Conservation (phyloP, 2,888 invertebrate species). For the Torymus auratus region DNA sequence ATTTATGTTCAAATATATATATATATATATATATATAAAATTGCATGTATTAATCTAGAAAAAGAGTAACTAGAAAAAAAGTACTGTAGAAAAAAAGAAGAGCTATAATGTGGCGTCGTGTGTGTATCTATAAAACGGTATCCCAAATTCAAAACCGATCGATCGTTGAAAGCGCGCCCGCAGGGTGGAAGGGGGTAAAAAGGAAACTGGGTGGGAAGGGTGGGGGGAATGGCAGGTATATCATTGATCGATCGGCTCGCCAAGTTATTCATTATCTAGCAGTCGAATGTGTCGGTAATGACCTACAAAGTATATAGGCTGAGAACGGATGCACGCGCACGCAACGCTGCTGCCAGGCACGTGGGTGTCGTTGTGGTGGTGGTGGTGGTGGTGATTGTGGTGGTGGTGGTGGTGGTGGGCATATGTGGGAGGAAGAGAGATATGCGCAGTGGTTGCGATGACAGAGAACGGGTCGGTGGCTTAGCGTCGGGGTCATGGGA, state of each 20-base stretch:
- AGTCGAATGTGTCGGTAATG: slow-evolving; percentile 67
- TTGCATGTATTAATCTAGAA: slow-evolving; percentile 2
- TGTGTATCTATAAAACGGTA: slow-evolving; percentile 12
- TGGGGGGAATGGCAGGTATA: slow-evolving; percentile 5
- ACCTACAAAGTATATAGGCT: slow-evolving; percentile 66
- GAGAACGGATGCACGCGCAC: slow-evolving; percentile 59
- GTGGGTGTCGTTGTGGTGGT: slow-evolving; percentile 31
- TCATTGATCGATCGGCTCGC: slow-evolving; percentile 69
- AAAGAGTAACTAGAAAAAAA: background rate
- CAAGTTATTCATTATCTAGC: slow-evolving; percentile 63
- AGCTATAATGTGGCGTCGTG: slow-evolving; percentile 8
- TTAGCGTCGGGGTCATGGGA: no score
- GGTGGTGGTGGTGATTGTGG: slow-evolving; percentile 27
- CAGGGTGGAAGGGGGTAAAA: no score
- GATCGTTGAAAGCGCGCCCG: slow-evolving; percentile 14
- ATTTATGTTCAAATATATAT: background rate
- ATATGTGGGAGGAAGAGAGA: slow-evolving; percentile 24
- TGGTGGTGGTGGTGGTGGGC: slow-evolving; percentile 22
- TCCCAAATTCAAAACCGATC: slow-evolving; percentile 38
- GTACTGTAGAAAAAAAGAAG: background rate
- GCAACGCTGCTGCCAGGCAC: slow-evolving; percentile 41
- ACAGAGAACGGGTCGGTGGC: no score
- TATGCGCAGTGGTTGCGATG: background rate
- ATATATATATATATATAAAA: slow-evolving; percentile 4
- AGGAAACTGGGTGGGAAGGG: background rate